Conservation (phyloP, 2,113 vertebrate species). For the Pachypanchax playfairii region DNA sequence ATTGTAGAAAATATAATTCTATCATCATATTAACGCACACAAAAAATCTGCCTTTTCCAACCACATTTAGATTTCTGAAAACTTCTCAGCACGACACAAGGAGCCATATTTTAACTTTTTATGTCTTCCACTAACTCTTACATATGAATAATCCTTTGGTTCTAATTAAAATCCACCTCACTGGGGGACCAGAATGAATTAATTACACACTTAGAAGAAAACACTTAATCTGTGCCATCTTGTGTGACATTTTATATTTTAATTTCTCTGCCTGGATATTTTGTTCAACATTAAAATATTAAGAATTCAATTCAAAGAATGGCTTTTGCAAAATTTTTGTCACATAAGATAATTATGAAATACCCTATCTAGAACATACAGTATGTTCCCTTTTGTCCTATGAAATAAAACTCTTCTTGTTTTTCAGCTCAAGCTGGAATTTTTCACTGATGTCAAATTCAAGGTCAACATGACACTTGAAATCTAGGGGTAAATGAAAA, state of each 20-base stretch:
- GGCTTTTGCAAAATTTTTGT: neutral
- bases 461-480: too few relatives aligned
- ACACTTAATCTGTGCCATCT: conserved; percentile 24
- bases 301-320: neutral
- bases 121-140: neutral
- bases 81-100: conserved; percentile 1
- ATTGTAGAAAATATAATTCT: conserved; percentile 31
- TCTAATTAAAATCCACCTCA: conserved; percentile 11
- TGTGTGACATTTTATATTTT: conserved; percentile 20
- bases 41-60: conserved; percentile 16
- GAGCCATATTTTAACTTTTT: neutral
- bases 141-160: conserved; percentile 14
- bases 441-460: too few relatives aligned
- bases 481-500: too few relatives aligned
- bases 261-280: conserved; percentile 17
- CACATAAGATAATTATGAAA: neutral
- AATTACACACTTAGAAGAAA: conserved; percentile 39
- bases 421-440: too few relatives aligned
- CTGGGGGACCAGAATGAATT: conserved; percentile 19
- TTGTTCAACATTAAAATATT: neutral
- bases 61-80: conserved; percentile 4
- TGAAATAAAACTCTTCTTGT: too few relatives aligned
- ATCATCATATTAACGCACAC: conserved; percentile 20
- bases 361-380: neutral
- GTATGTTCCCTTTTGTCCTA: too few relatives aligned